These are phyloP conservation scores for Drosophila subsilvestris DNA, from an alignment of 2,888 invertebrate species.

Conservation along the genomic window DNA sequence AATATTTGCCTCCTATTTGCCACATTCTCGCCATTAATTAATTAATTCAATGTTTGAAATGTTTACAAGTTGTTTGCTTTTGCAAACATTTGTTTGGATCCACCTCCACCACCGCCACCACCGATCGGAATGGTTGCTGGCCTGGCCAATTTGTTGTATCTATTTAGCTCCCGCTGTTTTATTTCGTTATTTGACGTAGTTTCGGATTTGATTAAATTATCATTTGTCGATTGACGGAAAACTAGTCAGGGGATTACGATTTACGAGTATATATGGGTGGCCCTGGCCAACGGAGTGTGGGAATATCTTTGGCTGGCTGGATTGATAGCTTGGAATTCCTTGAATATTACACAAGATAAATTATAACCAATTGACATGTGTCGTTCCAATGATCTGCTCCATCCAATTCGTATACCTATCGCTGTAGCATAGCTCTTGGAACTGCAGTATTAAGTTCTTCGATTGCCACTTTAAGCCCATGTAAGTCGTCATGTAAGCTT, in stretches of 20 bases:
- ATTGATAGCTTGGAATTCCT: constrained; percentile 1
- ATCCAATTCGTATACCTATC: not conserved
- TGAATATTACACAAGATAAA: not conserved
- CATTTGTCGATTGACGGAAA: constrained; percentile 47
- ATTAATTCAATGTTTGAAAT: constrained; percentile 71
- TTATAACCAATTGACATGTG: not conserved
- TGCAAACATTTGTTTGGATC: constrained; percentile 37
- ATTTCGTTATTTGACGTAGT: constrained; percentile 77
- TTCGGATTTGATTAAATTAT: constrained; percentile 73
- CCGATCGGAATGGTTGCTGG: constrained; percentile 6
- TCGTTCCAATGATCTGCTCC: not conserved
- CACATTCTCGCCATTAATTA: constrained; percentile 75
- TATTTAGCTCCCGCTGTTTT: constrained; percentile 78
- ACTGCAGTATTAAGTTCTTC: constrained; percentile 52
- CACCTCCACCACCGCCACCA: not conserved
- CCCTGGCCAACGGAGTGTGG: not conserved
- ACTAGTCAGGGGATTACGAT: constrained; percentile 22
- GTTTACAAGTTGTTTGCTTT: constrained; percentile 66
- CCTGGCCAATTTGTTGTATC: constrained; percentile 75
- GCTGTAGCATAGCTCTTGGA: constrained; percentile 8
- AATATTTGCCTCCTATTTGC: constrained; percentile 57
- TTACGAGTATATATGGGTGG: constrained; percentile 6
- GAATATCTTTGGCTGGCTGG: no score
- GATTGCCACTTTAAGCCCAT: constrained; percentile 73
- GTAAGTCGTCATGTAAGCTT: constrained; percentile 74